Base-by-base conservation (phyloP, 2,797 vertebrate genomes). In the Manis pentadactyla region DNA sequence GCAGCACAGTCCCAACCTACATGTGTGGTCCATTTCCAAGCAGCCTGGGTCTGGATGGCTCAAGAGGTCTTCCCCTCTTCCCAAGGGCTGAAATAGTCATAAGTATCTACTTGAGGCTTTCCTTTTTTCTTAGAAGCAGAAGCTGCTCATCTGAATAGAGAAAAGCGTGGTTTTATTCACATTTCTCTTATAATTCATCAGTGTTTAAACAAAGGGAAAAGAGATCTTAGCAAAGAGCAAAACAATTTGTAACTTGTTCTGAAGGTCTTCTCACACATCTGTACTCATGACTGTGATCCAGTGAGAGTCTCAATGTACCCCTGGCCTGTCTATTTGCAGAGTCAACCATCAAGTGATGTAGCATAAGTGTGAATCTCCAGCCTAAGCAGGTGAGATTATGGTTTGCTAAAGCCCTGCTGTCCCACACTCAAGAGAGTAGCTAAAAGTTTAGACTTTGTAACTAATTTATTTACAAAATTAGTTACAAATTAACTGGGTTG, bases 141-240 rank as follows among this genome's bases (percentile, higher is more conserved):
- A 74, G 46, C 51, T 87, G 18, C 81, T 97, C 39, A 93, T 85
- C 46, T 85, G n/a, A 92, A 34, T 42, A 68, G 81, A 90, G 75
- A 82, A 93, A 78, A 49, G 77, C 18, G 55, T 83, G 46, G n/a
- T 69, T 96, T 97, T 97, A 90, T 81, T 87, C 92, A 73, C 29
- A 23, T 88, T 90, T 93, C 71, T 93, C 37, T 88, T 95, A 85
- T 69, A 88, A 83, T 93, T 82, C 73, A 78, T 46, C 64, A 95
- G 64, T 17, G n/a, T 79, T 97, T 94, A 82, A 92, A 90, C 87
- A 81, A 78, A 83, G 73, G 94, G 42, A 89, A 81, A 69, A 85
- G 73, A 82, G 82, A 75, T 57, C 90, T 96, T 96, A 95, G 88
- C 55, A 63, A 92, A 92, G 17, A 10, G 46, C 46, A 66, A 81